Base-by-base conservation (phyloP, 2,113 vertebrate species). In the Nothobranchius furzeri region DNA sequence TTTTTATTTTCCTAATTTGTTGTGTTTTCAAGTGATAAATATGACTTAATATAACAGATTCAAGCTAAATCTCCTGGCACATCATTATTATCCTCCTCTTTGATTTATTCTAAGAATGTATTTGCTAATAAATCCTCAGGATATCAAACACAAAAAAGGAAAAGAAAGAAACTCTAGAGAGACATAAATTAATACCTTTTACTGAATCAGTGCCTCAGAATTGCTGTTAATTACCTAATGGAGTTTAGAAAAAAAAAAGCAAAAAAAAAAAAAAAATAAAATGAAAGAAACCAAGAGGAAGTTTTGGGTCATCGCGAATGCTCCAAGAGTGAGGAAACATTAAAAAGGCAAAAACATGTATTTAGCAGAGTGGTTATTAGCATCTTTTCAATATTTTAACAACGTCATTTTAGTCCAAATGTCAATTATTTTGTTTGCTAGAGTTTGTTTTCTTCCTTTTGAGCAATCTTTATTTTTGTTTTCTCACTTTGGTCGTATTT, bases 111-210 rank as follows among this genome's bases (percentile, higher is more conserved):
- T 48, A 63, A 62, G 59, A 83, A 81, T 83, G 47, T 60, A 83
- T 89, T 87, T 89, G 85, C 87, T 84, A 75, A 81, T 68, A 56
- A 79, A 84, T 71, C 80, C 84, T 84, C 74, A 42, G 66, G 85
- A 85, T 62, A 70, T 68, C 20, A 66, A 85, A 66, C 64, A 80
- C 47, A 79, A 71, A 57, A 30, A 30, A 30, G 30, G 30, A 30
- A 30, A 30, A 30, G 30, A 30, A 87, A 76, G 81, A 58, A 78
- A 66, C 63, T 68, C 85, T 77, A 70, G 60, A 53, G 65, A 82
- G 61, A 75, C 68, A 69, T 59, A 69, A 85, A 85, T 86, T 60
- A 73, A 55, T 58, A 62, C 75, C 48, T 80, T 76, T 86, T 71
- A 49, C 72, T 64, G 43, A 74, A 83, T 64, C 55, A 35, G 24